Evolutionary conservation across 2,113 vertebrate species (phyloP).

Genomic region (Bungarus multicinctus): DNA sequence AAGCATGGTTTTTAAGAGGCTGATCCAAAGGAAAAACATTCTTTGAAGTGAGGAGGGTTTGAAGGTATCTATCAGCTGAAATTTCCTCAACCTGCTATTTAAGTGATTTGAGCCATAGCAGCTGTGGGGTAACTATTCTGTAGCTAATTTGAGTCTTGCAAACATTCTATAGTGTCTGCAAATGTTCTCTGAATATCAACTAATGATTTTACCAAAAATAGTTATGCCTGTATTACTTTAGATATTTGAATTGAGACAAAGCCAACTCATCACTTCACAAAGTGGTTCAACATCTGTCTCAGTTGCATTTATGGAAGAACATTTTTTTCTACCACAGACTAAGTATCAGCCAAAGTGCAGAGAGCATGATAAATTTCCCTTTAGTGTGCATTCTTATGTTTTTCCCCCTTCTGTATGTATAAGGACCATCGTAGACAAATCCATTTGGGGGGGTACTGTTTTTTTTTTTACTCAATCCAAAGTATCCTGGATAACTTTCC

Average conservation of each 20-base stretch:
- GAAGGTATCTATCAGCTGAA: neutral
- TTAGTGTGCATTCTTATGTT: neutral
- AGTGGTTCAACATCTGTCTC: neutral
- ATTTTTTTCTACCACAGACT: neutral
- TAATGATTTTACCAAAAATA: neutral
- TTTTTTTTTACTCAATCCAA: neutral
- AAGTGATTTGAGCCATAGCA: rapidly evolving
- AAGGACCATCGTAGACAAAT: neutral
- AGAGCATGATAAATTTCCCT: neutral
- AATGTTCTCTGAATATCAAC: neutral
- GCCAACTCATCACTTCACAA: rapidly evolving
- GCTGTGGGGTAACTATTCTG: neutral
- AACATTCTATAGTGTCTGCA: neutral
- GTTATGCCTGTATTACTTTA: neutral
- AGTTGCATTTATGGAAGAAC: neutral
- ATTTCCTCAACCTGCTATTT: neutral
- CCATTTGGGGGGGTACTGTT: neutral
- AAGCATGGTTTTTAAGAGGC: neutral
- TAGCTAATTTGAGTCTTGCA: neutral
- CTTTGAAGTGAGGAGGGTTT: neutral
- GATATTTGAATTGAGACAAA: rapidly evolving
- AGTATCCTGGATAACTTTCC: neutral
- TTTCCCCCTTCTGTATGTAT: neutral
- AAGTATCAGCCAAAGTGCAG: neutral
- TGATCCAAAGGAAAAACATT: neutral